Conservation (phyloP, 2,888 invertebrate genomes). For the Dicyrtoma fusca region DNA sequence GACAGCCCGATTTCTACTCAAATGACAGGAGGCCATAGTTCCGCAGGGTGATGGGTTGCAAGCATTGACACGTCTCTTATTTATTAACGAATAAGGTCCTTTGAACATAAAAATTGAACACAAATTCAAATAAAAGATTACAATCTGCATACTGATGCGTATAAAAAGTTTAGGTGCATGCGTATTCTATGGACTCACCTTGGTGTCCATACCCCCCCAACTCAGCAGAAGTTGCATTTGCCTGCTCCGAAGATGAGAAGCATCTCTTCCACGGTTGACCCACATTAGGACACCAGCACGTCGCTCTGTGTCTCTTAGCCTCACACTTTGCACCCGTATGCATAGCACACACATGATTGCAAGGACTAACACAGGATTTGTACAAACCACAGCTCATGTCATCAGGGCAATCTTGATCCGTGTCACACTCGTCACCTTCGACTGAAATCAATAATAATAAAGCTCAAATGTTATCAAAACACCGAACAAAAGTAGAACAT, state of each 20-base stretch:
- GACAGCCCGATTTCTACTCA: slow-evolving; percentile 52
- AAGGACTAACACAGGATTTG: slow-evolving; percentile 54
- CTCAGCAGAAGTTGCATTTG: slow-evolving; percentile 46
- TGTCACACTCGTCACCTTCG: slow-evolving; percentile 14
- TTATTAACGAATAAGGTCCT: slow-evolving; percentile 56
- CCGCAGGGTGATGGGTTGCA: slow-evolving; percentile 56
- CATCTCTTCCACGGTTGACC: slow-evolving; percentile 56
- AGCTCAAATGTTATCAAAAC: background rate
- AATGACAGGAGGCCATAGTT: slow-evolving; percentile 55
- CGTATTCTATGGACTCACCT: slow-evolving; percentile 35
- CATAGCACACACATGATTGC: slow-evolving; percentile 56
- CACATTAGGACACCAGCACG: slow-evolving; percentile 56
- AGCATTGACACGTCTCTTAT: slow-evolving; percentile 51
- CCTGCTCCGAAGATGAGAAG: slow-evolving; percentile 50
- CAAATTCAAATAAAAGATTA: slow-evolving; percentile 7
- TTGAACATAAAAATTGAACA: slow-evolving; percentile 20
- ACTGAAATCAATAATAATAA: background rate
- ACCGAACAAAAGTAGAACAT: background rate
- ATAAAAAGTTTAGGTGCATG: background rate
- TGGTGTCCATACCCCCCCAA: slow-evolving; percentile 46
- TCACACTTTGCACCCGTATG: slow-evolving; percentile 56
- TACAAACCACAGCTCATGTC: slow-evolving; percentile 56
- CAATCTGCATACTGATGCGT: too few relatives aligned
- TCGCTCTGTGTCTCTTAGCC: slow-evolving; percentile 52
- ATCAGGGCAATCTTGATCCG: slow-evolving; percentile 40